phyloP scores from a whole-genome alignment of 1,140 invertebrate species.

The Cherax destructor region DNA sequence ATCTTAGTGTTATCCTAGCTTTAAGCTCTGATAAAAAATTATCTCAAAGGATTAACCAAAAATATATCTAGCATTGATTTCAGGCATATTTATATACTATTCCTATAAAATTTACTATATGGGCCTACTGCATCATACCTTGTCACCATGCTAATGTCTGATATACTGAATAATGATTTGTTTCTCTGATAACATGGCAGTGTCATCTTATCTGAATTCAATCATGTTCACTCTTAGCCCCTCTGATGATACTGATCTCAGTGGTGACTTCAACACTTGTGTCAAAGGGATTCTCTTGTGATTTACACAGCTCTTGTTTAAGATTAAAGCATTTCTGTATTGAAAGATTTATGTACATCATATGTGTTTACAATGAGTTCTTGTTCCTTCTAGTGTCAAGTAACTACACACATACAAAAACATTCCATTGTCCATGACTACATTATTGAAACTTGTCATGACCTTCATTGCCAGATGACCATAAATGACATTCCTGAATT shows the following conservation, averaged over 20 bases:
- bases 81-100: too few relatives aligned
- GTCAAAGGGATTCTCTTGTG: background rate
- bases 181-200: background rate
- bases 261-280: background rate
- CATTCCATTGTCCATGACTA: slow-evolving; percentile 26
- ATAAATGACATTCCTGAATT: slow-evolving; percentile 7
- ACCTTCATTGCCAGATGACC: slow-evolving; percentile 4
- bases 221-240: too few relatives aligned
- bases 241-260: background rate
- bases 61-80: too few relatives aligned
- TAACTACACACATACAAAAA: background rate
- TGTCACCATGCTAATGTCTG: background rate
- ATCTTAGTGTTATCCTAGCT: background rate
- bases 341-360: background rate
- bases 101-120: too few relatives aligned
- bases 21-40: too few relatives aligned
- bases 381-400: slow-evolving; percentile 20
- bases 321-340: background rate
- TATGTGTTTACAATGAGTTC: background rate
- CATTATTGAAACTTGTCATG: slow-evolving; percentile 6
- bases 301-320: slow-evolving; percentile 7
- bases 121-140: too few relatives aligned
- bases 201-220: background rate
- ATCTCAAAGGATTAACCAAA: too few relatives aligned
- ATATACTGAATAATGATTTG: background rate